These are phyloP conservation scores for Jordanella pulchra DNA, from an alignment of 2,797 vertebrate genomes.

Conservation along the genomic window DNA sequence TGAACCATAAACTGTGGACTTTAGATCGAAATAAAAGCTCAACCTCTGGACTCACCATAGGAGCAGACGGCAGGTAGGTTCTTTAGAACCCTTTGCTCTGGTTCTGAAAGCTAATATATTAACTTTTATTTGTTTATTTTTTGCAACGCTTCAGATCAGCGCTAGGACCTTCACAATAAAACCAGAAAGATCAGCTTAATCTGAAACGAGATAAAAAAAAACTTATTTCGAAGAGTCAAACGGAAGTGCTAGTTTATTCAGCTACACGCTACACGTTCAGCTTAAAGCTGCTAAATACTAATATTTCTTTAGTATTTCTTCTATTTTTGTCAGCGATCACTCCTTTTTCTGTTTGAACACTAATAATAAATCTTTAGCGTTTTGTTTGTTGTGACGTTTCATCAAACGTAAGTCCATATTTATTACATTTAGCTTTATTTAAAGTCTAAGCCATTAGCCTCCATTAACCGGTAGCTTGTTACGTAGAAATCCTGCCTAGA, in stretches of 20 bases:
- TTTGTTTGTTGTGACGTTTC: not conserved
- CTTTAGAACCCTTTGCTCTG: not conserved
- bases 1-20: slow-evolving; percentile 55
- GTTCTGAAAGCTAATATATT: not conserved
- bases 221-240: slow-evolving; percentile 1
- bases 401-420: slow-evolving; percentile 22
- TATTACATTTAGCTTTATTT: not conserved
- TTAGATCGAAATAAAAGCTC: slow-evolving; percentile 22
- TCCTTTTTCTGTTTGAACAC: too few relatives aligned
- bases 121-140: not conserved
- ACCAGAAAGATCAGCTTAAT: not conserved
- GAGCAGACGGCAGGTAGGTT: not conserved
- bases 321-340: not conserved
- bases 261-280: not conserved
- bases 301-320: not conserved
- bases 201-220: not conserved
- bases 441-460: too few relatives aligned
- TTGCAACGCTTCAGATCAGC: too few relatives aligned
- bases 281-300: not conserved
- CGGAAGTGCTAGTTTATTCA: not conserved
- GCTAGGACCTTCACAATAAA: not conserved
- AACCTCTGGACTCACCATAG: not conserved
- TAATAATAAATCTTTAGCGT: not conserved
- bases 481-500: not conserved
- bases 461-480: too few relatives aligned